phyloP scores from a whole-genome alignment of 2,888 invertebrate genomes.

The Eupithecia dodoneata region DNA sequence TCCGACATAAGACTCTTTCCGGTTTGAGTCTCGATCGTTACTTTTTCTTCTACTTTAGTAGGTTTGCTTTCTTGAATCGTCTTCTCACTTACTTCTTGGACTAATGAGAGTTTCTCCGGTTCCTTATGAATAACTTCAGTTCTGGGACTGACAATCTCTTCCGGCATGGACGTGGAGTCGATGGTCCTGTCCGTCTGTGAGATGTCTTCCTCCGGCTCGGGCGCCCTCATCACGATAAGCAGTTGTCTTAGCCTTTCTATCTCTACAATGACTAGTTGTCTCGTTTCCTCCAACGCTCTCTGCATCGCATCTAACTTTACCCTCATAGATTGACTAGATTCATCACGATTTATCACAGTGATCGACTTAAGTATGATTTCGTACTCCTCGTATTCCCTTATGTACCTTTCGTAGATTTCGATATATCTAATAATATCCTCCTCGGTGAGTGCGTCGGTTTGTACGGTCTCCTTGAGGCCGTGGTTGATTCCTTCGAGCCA shows the following conservation, averaged over 20 bases:
- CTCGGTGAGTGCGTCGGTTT: slow-evolving; percentile 67
- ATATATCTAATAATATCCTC: slow-evolving; percentile 75
- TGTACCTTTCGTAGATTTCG: slow-evolving; percentile 77
- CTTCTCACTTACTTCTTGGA: slow-evolving; percentile 49
- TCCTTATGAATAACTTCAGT: slow-evolving; percentile 51
- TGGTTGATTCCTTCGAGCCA: slow-evolving; percentile 81
- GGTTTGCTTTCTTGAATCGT: slow-evolving; percentile 57
- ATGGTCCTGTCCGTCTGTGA: slow-evolving; percentile 86
- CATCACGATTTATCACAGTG: slow-evolving; percentile 74
- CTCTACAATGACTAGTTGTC: slow-evolving; percentile 84
- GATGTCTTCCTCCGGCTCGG: slow-evolving; percentile 76
- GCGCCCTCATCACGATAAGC: slow-evolving; percentile 70
- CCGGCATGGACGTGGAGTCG: slow-evolving; percentile 89
- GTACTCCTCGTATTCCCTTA: slow-evolving; percentile 77
- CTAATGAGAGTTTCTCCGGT: slow-evolving; percentile 42
- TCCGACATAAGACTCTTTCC: slow-evolving; percentile 84
- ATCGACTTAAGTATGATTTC: slow-evolving; percentile 75
- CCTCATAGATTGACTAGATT: slow-evolving; percentile 81
- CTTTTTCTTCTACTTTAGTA: slow-evolving; percentile 35
- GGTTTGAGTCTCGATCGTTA: slow-evolving; percentile 87
- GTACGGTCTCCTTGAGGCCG: slow-evolving; percentile 76
- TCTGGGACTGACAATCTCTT: slow-evolving; percentile 84
- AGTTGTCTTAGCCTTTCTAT: slow-evolving; percentile 82
- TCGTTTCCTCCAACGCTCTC: slow-evolving; percentile 85
- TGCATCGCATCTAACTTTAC: slow-evolving; percentile 84